Conservation (phyloP, 2,888 invertebrate genomes). For the Leptura quadrifasciata region DNA sequence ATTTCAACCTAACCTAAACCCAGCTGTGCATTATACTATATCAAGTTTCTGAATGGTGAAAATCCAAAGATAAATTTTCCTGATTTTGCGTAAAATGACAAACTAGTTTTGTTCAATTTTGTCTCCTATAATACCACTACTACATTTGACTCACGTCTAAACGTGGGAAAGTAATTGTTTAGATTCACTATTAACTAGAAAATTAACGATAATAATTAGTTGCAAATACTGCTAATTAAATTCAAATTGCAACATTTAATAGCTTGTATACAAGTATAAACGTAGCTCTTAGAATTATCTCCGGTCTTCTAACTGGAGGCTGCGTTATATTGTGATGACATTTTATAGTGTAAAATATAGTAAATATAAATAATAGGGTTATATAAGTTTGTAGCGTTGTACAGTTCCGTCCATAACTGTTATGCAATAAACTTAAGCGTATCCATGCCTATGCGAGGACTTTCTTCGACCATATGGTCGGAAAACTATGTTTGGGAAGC, state of each 20-base stretch:
- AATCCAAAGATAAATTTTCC: no score
- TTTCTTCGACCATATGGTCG: slow-evolving; percentile 35
- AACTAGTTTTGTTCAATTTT: no score
- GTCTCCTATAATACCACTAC: no score
- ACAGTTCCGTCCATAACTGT: neutral
- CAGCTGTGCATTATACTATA: no score
- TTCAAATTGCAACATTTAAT: slow-evolving; percentile 6
- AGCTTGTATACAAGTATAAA: neutral
- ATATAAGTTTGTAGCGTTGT: neutral
- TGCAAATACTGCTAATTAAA: neutral
- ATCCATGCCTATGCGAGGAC: neutral
- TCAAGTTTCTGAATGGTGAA: no score
- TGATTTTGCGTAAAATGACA: no score
- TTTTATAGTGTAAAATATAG: neutral
- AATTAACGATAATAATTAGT: neutral
- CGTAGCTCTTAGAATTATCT: neutral
- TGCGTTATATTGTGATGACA: neutral
- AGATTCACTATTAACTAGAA: neutral
- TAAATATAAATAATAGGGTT: slow-evolving; percentile 7
- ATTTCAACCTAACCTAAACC: no score
- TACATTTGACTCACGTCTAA: neutral
- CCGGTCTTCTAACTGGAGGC: neutral
- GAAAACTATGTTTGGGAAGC: slow-evolving; percentile 14
- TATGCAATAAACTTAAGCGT: neutral
- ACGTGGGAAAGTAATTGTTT: neutral